Percentiles rank a stretch among this genome's conserved stretches.
Conservation (phyloP, 2,888 invertebrate genomes). For the Abscondita cerata region DNA sequence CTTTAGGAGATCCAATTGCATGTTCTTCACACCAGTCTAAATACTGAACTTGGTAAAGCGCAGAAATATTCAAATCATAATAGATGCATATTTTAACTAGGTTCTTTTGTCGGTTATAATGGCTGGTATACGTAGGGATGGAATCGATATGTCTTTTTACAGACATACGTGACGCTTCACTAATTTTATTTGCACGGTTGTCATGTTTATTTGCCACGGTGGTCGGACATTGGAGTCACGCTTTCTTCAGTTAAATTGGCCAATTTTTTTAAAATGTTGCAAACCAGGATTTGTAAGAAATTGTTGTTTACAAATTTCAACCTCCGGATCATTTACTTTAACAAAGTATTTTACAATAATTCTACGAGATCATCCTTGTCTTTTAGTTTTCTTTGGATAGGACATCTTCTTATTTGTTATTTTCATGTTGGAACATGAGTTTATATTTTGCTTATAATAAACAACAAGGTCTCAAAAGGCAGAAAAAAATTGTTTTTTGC, state of each 20-base stretch:
- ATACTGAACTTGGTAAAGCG: neutral
- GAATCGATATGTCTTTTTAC: no score
- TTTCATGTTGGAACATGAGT: no score
- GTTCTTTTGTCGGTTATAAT: neutral
- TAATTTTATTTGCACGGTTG: neutral
- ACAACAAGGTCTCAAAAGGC: no score
- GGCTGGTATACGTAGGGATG: neutral
- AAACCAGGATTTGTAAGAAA: neutral
- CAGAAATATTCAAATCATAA: neutral
- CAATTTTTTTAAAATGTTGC: neutral
- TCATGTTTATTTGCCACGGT: neutral
- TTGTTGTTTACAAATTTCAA: neutral
- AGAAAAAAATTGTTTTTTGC: no score
- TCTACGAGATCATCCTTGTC: neutral
- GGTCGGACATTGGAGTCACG: neutral
- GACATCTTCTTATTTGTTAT: no score
- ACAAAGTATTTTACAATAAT: neutral
- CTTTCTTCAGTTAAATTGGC: neutral
- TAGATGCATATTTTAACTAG: neutral
- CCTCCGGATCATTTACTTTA: neutral
- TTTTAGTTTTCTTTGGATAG: no score
- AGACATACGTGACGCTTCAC: neutral
- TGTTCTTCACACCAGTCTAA: neutral
- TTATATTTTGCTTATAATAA: no score
- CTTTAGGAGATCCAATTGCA: neutral